A percentile compares a stretch with the other conserved stretches of the same genome.
Evolutionary conservation across 1,140 invertebrate genomes (phyloP).

Genomic region (Megalonaias nervosa): DNA sequence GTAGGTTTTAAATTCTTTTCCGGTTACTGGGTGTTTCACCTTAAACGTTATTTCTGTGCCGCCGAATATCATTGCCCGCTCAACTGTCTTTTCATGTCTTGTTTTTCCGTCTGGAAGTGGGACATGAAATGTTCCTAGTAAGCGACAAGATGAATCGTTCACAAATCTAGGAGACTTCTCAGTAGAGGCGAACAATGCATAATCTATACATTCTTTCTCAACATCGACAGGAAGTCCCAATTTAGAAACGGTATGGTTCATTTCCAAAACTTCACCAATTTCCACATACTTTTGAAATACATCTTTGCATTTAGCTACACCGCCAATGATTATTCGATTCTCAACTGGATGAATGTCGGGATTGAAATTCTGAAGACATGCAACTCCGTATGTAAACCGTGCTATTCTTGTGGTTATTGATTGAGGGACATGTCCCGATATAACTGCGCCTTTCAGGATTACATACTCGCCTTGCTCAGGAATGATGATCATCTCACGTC

Average conservation of each 20-base stretch:
- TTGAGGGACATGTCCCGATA: slow-evolving; percentile 2
- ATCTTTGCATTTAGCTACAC: background rate
- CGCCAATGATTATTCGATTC: background rate
- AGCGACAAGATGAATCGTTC: background rate
- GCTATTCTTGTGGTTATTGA: slow-evolving; percentile 2
- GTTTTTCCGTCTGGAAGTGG: slow-evolving; percentile 1
- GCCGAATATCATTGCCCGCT: background rate
- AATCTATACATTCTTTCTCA: background rate
- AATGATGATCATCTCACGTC: background rate
- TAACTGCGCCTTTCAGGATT: slow-evolving; percentile 19
- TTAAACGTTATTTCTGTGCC: background rate
- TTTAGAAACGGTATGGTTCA: background rate
- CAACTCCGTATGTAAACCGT: slow-evolving; percentile 8
- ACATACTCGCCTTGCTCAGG: background rate
- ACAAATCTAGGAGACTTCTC: slow-evolving; percentile 1
- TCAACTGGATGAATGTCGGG: background rate
- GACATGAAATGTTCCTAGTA: background rate
- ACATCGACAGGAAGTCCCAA: background rate
- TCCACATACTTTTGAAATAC: slow-evolving; percentile 11
- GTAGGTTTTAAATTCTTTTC: no score
- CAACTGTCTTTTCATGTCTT: background rate
- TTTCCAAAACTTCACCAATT: background rate
- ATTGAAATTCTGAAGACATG: background rate
- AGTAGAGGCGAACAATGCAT: background rate
- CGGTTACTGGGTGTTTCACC: no score